Base-by-base conservation (phyloP, 2,888 invertebrate species). In the Blastobasis adustella region DNA sequence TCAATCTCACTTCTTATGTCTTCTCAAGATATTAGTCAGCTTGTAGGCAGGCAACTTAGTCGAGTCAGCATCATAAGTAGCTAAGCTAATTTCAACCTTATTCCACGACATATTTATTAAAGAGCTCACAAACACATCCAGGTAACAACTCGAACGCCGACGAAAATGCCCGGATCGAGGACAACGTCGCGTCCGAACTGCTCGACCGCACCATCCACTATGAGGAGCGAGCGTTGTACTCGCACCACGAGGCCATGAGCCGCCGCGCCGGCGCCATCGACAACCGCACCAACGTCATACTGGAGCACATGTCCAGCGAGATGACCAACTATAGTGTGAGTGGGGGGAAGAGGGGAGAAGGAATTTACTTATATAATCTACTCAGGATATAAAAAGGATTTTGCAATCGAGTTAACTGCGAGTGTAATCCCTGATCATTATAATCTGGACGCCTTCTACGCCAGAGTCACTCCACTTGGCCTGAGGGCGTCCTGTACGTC, bases 221-320 rank as follows among this genome's bases (percentile, higher is more conserved):
- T 54, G 79, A 83, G 54, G 82, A 86, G 57, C 65, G 68, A 0
- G 78, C 79, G 58, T 55, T 80, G 56, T 80, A 73, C 60, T 63
- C 69, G 0, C 78, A 77, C 54, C 72, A 71, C 47, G 82, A 78
- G 50, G 65, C 69, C 8, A 69, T 85, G 56, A 79, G 69, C 49
- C 73, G 69, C 43, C 82, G 79, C 53, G 82, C 79, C 0, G 80
- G 85, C 5, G 68, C 73, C 48, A 75, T 88, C 2, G 87, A 89
- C 52, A 88, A 89, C 58, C 76, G 74, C 46, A 85, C 87, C 10
- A 89, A 89, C 49, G 55, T 71, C 1, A 81, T 89, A 47, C 81
- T 89, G 0, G 87, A 89, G 46, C 75, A 76, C 40, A 79, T 88
- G 5, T 67, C 82, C 1, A 82, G 76, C 6, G 71, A 80, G 43